Conservation (phyloP, 2,113 vertebrate genomes). For the Phalacrocorax aristotelis region DNA sequence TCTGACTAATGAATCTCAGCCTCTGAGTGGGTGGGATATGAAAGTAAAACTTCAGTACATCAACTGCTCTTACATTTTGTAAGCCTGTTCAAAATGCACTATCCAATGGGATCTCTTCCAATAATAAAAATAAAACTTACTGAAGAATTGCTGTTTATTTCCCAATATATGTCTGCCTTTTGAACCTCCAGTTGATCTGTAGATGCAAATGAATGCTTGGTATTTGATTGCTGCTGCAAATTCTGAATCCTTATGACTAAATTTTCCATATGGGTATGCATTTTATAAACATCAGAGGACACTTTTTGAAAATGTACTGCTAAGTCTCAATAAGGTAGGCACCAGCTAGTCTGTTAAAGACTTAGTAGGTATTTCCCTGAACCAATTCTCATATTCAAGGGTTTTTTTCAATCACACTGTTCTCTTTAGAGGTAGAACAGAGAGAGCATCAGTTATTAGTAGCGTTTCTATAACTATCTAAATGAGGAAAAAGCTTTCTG, state of each 20-base stretch:
- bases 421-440: background rate
- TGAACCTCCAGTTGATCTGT: background rate
- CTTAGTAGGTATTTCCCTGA: background rate
- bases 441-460: background rate
- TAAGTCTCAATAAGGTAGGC: background rate
- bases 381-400: background rate
- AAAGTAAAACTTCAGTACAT: background rate
- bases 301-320: background rate
- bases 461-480: background rate
- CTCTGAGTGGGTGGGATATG: background rate
- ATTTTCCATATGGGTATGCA: background rate
- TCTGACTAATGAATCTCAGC: background rate
- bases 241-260: background rate
- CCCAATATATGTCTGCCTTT: background rate
- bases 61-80: background rate
- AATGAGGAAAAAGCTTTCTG: background rate
- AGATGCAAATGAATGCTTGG: background rate
- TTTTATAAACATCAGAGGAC: background rate
- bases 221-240: background rate
- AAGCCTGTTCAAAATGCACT: background rate
- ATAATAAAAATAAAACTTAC: background rate
- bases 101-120: background rate
- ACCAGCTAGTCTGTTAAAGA: background rate
- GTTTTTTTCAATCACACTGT: background rate
- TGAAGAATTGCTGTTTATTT: background rate